Base-by-base conservation (phyloP, 2,797 vertebrate genomes). In the Crenuchus spilurus region DNA sequence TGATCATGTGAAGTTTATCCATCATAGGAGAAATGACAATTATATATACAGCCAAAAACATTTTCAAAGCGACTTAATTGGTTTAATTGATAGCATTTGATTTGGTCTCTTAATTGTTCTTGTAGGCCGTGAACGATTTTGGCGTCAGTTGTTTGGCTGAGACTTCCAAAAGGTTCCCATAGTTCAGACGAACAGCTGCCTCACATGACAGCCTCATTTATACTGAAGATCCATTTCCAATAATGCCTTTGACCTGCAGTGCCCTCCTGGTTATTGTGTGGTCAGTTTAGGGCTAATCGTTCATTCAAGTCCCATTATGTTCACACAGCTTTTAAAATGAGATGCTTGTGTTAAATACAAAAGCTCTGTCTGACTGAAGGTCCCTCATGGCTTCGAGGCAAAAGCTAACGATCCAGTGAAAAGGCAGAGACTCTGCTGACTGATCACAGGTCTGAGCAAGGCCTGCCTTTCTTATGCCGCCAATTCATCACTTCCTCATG, bases 201-300 rank as follows among this genome's bases (percentile, higher is more conserved):
- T 26, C 37, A 18, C 58, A 62, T 46, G 58, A 70, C 46, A 26
- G 46, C 20, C 57, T 37, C 20, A 20, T 55, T 64, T 70, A n/a
- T 35, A 14, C 49, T 26, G 22, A 42, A 1, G 18, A 5, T 41
- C 14, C 37, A 13, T 18, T 69, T 69, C 48, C 51, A 31, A 48
- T n/a, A 35, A 46, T 28, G 37, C 35, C 2, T 46, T 69, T 54
- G 55, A 30, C 20, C 58, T 13, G 11, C 24, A 9, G 26, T 31
- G 18, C 14, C 54, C 30, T 62, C 57, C 22, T 51, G 8, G 0
- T 20, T 48, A 13, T n/a, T n/a, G 26, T 9, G n/a, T 1, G 39
- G 37, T 35, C 57, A 63, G 20, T 46, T 41, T 1, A 61, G 44
- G 22, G 14, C 46, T 31, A 48, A 14, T 1, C 24, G 37, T 57